A percentile compares a stretch with the other conserved stretches of the same genome.
These are phyloP conservation scores for Percopsis omiscomaycus DNA, from an alignment of 2,797 vertebrate species.

Conservation along the genomic window DNA sequence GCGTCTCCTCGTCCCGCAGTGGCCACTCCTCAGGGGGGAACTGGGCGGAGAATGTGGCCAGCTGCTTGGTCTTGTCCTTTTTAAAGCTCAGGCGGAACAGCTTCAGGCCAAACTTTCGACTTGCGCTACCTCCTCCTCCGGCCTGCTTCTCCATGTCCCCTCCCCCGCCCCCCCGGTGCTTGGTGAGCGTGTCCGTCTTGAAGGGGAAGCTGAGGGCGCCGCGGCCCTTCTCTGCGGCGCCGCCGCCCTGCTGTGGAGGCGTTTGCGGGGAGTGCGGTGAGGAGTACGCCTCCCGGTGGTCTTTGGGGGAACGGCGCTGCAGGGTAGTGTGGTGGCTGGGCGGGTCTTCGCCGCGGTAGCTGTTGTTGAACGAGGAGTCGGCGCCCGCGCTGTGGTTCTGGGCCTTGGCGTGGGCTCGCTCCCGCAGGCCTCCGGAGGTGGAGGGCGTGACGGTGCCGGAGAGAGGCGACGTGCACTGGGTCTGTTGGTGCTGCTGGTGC, in stretches of 20 bases:
- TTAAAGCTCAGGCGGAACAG: conserved; percentile 97
- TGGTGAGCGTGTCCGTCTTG: conserved; percentile 91
- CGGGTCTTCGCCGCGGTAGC: conserved; percentile 89
- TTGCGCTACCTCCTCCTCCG: conserved; percentile 86
- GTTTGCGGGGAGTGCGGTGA: conserved; percentile 67
- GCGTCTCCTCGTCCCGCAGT: conserved; percentile 89
- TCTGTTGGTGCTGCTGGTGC: conserved; percentile 70
- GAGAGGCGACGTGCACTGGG: conserved; percentile 92
- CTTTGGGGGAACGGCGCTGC: conserved; percentile 90
- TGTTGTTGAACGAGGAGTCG: conserved; percentile 83
- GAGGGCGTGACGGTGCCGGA: conserved; percentile 95
- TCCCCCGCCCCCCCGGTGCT: conserved; percentile 76
- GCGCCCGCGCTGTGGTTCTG: conserved; percentile 83
- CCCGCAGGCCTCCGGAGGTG: conserved; percentile 89
- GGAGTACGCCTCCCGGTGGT: conserved; percentile 85
- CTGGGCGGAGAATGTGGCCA: conserved; percentile 96
- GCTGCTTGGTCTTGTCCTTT: conserved; percentile 95
- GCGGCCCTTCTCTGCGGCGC: conserved; percentile 89
- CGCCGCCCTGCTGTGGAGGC: conserved; percentile 63
- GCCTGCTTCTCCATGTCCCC: conserved; percentile 62
- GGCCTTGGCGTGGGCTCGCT: conserved; percentile 85
- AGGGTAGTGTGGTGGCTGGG: conserved; percentile 90
- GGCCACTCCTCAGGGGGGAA: conserved; percentile 99
- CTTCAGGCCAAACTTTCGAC: conserved; percentile 91
- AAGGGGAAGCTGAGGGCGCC: conserved; percentile 92